Conservation (phyloP, 2,888 invertebrate genomes). For the Cheilosia vulpina region DNA sequence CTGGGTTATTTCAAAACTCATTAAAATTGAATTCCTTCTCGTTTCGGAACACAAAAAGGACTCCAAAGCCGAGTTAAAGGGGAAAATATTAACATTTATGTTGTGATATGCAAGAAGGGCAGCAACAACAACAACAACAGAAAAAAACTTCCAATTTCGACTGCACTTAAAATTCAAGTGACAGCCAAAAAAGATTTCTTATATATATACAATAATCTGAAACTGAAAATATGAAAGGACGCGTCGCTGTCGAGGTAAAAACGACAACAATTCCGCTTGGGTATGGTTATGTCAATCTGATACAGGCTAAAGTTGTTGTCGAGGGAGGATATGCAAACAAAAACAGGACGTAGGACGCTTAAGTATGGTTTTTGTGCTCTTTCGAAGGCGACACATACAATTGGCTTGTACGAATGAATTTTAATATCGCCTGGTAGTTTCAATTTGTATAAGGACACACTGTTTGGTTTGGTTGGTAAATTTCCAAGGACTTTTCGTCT, state of each 20-base stretch:
- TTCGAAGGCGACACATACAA: conserved; percentile 27
- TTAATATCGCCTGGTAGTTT: conserved; percentile 53
- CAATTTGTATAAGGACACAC: conserved; percentile 49
- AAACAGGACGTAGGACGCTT: conserved; percentile 36
- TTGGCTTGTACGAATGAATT: conserved; percentile 49
- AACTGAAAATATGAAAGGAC: conserved; percentile 17
- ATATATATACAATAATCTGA: neutral
- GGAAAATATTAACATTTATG: conserved; percentile 40
- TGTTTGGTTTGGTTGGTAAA: conserved; percentile 8
- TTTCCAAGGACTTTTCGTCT: conserved; percentile 33
- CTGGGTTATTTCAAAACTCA: conserved; percentile 57
- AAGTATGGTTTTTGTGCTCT: conserved; percentile 13
- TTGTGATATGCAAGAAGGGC: conserved; percentile 5
- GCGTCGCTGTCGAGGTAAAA: conserved; percentile 14
- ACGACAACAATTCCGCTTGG: conserved; percentile 23
- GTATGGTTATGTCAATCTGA: conserved; percentile 2
- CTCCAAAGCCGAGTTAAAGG: neutral
- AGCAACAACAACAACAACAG: neutral
- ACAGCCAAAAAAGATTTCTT: conserved; percentile 44
- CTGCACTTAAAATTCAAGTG: conserved; percentile 49
- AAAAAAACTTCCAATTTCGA: conserved; percentile 15
- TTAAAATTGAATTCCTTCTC: conserved; percentile 57
- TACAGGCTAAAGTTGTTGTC: conserved; percentile 22
- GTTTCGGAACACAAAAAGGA: conserved; percentile 18
- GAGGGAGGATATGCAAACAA: conserved; percentile 5